A percentile compares a stretch with the other conserved stretches of the same genome.
Evolutionary conservation across 2,113 vertebrate genomes (phyloP).

Genomic region (Lasiurus cinereus): DNA sequence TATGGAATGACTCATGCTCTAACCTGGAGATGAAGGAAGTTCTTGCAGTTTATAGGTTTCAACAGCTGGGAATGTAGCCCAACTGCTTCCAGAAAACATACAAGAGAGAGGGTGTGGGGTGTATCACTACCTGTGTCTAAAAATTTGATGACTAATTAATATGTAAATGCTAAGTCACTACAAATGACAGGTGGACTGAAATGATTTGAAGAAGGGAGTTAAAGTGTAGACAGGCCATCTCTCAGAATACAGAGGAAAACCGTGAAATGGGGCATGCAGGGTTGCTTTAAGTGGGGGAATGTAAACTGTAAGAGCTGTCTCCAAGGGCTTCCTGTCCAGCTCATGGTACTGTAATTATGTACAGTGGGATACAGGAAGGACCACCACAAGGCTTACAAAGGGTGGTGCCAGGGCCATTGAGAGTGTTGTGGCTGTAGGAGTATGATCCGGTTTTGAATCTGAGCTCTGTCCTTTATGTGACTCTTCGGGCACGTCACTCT

Average conservation of each 20-base stretch:
- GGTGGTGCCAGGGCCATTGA: neutral
- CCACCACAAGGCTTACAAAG: neutral
- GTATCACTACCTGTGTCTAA: neutral
- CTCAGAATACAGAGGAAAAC: neutral
- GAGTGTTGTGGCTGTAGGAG: neutral
- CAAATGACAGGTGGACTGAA: neutral
- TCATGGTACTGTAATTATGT: neutral
- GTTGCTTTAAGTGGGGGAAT: neutral
- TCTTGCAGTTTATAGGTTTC: neutral
- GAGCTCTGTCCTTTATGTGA: conserved; percentile 10
- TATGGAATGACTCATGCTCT: neutral
- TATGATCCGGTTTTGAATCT: neutral
- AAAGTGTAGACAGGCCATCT: neutral
- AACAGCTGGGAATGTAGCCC: neutral
- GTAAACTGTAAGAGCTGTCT: neutral
- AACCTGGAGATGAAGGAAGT: neutral
- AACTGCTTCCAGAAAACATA: conserved; percentile 6
- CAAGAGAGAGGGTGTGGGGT: neutral
- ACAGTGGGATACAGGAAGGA: neutral
- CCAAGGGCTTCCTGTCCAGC: neutral
- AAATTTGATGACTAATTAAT: conserved; percentile 1
- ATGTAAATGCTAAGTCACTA: neutral
- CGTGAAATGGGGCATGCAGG: neutral
- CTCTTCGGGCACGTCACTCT: neutral
- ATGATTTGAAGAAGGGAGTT: neutral